phyloP scores from a whole-genome alignment of 2,113 vertebrate genomes.

The Oreochromis niloticus region DNA sequence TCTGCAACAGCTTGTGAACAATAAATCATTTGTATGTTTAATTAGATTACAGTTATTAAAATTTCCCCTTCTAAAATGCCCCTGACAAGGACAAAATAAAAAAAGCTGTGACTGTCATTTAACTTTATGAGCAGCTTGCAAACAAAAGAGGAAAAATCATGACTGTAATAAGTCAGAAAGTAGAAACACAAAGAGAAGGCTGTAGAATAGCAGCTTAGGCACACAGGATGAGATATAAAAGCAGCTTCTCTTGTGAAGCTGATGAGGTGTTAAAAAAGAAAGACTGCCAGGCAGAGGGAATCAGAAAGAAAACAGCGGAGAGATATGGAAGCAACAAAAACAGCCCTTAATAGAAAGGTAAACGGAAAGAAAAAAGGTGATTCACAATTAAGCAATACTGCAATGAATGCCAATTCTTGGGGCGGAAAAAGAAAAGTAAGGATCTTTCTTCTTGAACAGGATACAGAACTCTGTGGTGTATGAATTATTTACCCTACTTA shows the following conservation, averaged over 20 bases:
- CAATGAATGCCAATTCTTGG: conserved; percentile 36
- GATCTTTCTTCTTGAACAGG: conserved; percentile 17
- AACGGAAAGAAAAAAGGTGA: neutral
- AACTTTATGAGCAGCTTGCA: conserved; percentile 28
- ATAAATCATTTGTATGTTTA: conserved; percentile 29
- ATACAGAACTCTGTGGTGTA: conserved; percentile 8
- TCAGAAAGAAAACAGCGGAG: neutral
- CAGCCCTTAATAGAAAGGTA: conserved; percentile 58
- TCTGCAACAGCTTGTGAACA: neutral
- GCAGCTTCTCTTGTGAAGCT: neutral
- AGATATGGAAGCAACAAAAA: conserved; percentile 11
- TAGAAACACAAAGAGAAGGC: conserved; percentile 31
- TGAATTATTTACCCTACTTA: conserved; percentile 58
- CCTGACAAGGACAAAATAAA: neutral
- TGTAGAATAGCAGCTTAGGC: conserved; percentile 17
- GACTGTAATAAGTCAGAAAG: conserved; percentile 29
- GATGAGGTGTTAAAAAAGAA: neutral
- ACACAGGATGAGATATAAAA: neutral
- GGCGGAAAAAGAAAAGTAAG: neutral
- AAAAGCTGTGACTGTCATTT: neutral
- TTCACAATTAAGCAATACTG: conserved; percentile 25
- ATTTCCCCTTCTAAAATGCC: neutral
- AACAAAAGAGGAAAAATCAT: conserved; percentile 16
- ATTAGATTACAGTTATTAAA: conserved; percentile 20
- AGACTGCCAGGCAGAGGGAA: neutral